Conservation (phyloP, 2,113 vertebrate species). For the Protobothrops flavoviridis region DNA sequence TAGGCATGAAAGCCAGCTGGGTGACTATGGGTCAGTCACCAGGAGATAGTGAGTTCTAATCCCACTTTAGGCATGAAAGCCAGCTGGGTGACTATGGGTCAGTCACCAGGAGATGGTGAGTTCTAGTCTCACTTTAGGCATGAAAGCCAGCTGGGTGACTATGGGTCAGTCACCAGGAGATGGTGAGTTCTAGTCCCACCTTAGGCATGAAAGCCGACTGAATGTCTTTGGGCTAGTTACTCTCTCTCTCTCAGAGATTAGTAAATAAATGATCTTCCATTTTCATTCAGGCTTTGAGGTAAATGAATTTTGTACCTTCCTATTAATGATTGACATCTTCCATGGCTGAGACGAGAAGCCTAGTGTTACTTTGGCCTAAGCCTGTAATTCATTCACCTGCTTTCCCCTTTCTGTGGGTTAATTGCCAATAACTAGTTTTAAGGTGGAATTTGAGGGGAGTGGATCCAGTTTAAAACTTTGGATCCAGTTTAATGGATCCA, state of each 20-base stretch:
- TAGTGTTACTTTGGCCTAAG: background rate
- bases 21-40: too few species aligned
- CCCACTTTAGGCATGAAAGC: too few species aligned
- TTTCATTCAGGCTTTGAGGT: background rate
- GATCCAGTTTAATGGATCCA: background rate
- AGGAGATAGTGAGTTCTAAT: too few species aligned
- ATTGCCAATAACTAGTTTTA: background rate
- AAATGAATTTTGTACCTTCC: background rate
- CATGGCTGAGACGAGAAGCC: background rate
- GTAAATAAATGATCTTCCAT: background rate
- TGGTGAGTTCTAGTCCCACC: too few species aligned
- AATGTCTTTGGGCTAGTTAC: background rate
- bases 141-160: too few species aligned
- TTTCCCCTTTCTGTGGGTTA: background rate
- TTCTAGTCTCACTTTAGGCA: background rate
- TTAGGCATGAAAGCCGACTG: background rate
- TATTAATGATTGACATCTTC: background rate
- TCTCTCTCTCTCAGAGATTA: background rate
- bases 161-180: too few species aligned
- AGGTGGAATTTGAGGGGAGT: too few species aligned
- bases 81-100: too few species aligned
- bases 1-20: background rate
- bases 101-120: too few species aligned
- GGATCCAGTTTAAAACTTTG: background rate
- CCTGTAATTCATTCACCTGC: background rate